A percentile compares a stretch with the other conserved stretches of the same genome.
phyloP scores from a whole-genome alignment of 92 coral and sea anemone species.

The Porites lobata region DNA sequence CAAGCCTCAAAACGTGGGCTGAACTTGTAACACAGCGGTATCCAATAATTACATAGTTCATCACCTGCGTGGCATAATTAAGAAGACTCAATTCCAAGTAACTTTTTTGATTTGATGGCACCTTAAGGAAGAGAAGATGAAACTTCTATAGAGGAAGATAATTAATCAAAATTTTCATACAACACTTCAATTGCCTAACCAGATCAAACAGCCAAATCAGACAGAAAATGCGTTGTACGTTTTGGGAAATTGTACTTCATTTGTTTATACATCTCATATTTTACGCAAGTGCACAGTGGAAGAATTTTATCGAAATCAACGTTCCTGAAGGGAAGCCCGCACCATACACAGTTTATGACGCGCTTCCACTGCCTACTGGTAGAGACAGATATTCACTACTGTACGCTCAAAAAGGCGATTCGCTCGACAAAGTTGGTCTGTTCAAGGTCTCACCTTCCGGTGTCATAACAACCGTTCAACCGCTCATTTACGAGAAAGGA shows the following conservation, averaged over 20 bases:
- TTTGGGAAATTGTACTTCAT: neutral
- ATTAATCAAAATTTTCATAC: neutral
- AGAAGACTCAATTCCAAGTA: slow-evolving; percentile 14
- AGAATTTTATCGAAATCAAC: slow-evolving; percentile 27
- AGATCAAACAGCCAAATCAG: neutral
- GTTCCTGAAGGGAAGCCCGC: slow-evolving; percentile 46
- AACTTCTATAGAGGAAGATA: neutral
- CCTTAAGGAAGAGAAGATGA: neutral
- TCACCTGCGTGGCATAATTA: neutral
- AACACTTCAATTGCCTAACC: neutral
- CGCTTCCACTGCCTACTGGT: slow-evolving; percentile 53
- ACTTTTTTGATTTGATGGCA: neutral
- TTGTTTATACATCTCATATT: neutral
- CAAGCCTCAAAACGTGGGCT: neutral
- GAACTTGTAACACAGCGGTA: slow-evolving; percentile 10
- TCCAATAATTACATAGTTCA: neutral
- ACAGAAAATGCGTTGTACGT: neutral
- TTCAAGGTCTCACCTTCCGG: slow-evolving; percentile 63
- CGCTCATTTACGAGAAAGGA: slow-evolving; percentile 54
- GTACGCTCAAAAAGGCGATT: slow-evolving; percentile 61
- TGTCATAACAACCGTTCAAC: slow-evolving; percentile 59
- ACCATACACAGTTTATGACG: slow-evolving; percentile 49
- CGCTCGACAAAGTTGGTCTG: slow-evolving; percentile 54
- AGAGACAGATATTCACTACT: slow-evolving; percentile 50
- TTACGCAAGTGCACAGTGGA: slow-evolving; percentile 32